Percentiles rank a stretch among this genome's conserved stretches.
phyloP scores from a whole-genome alignment of 2,797 vertebrate species.

The Thalassophryne amazonica region DNA sequence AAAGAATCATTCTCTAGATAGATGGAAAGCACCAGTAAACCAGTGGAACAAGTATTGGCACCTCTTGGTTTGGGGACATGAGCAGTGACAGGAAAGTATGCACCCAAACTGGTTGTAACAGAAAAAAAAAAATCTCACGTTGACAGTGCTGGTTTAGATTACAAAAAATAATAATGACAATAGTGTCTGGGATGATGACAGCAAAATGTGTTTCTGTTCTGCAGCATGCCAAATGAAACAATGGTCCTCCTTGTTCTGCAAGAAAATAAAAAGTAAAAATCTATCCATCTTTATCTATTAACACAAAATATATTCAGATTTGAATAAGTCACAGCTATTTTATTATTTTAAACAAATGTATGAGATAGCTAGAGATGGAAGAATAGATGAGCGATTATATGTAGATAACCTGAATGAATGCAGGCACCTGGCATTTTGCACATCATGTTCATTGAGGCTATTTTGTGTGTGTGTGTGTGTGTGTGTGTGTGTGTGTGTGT shows the following conservation, averaged over 20 bases:
- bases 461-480: too few species aligned
- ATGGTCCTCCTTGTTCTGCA: slow-evolving; percentile 19
- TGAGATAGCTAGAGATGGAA: slow-evolving; percentile 58
- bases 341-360: slow-evolving; percentile 68
- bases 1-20: not conserved
- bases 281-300: slow-evolving; percentile 35
- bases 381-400: slow-evolving; percentile 69
- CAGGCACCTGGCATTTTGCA: slow-evolving; percentile 52
- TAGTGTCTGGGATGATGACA: not conserved
- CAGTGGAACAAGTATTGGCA: slow-evolving; percentile 34
- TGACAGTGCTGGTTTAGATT: not conserved
- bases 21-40: slow-evolving; percentile 45
- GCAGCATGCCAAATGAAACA: slow-evolving; percentile 6
- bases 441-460: slow-evolving; percentile 57
- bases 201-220: not conserved
- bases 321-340: slow-evolving; percentile 56
- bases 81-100: slow-evolving; percentile 29
- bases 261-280: slow-evolving; percentile 20
- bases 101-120: slow-evolving; percentile 59
- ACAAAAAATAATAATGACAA: not conserved
- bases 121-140: slow-evolving; percentile 28
- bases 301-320: slow-evolving; percentile 56
- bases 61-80: not conserved
- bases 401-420: slow-evolving; percentile 61
- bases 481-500: too few species aligned